Conservation (phyloP, 2,888 invertebrate genomes). For the Stenodema calcarata region DNA sequence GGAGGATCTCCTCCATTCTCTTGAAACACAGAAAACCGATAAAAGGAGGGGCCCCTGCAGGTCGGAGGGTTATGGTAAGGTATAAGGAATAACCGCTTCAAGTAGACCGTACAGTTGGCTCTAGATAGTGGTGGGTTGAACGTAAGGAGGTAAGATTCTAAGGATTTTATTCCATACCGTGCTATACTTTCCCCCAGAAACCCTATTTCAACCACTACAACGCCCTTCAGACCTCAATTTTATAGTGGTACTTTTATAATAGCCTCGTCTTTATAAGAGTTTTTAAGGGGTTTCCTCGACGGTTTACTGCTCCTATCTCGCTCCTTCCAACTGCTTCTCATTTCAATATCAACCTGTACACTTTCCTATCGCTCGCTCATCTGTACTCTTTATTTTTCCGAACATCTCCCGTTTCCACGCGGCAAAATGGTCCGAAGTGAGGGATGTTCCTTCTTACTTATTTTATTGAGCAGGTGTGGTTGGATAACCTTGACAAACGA, state of each 20-base stretch:
- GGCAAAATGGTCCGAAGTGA: neutral
- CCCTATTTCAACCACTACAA: conserved; percentile 4
- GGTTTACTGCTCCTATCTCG: conserved; percentile 2
- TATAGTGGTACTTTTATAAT: conserved; percentile 19
- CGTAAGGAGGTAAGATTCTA: neutral
- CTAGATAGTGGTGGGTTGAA: neutral
- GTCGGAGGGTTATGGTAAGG: conserved; percentile 13
- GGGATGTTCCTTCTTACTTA: neutral
- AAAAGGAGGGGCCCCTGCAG: neutral
- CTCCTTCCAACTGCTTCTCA: conserved; percentile 13
- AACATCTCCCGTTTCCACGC: neutral
- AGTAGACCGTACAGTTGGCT: neutral
- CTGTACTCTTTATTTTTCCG: conserved; percentile 18
- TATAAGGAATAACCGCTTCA: neutral
- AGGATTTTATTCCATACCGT: conserved; percentile 12
- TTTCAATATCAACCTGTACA: conserved; percentile 19
- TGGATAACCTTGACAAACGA: neutral
- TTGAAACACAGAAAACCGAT: neutral
- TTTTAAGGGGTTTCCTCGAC: conserved; percentile 10
- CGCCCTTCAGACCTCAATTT: conserved; percentile 5
- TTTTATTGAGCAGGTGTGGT: neutral
- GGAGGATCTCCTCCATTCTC: neutral
- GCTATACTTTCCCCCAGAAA: neutral
- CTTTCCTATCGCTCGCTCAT: conserved; percentile 9
- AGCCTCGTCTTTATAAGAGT: conserved; percentile 11